These are phyloP conservation scores for Leptopilina syphax DNA, from an alignment of 2,888 invertebrate species.

Conservation along the genomic window DNA sequence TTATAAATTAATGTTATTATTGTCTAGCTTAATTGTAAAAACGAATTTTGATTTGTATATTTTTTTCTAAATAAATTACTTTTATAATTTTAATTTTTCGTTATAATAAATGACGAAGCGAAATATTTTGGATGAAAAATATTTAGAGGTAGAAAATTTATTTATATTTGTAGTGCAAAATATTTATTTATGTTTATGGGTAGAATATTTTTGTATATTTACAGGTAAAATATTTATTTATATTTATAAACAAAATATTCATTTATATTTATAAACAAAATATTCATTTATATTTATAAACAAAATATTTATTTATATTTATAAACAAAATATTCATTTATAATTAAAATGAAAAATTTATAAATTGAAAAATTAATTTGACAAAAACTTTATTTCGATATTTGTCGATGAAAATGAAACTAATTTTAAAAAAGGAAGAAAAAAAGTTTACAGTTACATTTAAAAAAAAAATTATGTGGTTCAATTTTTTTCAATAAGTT, in stretches of 20 bases:
- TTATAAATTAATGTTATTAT: background rate
- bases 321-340: no score
- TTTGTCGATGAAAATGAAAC: background rate
- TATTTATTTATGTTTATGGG: no score
- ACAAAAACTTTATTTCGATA: background rate
- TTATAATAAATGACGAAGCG: background rate
- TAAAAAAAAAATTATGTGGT: background rate
- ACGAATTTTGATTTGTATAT: slow-evolving; percentile 17
- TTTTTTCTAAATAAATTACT: slow-evolving; percentile 35
- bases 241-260: no score
- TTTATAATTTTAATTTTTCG: background rate
- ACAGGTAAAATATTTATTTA: no score
- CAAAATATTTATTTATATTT: background rate
- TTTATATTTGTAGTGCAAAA: no score
- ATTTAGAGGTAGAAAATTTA: no score
- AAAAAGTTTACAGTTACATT: background rate
- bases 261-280: background rate
- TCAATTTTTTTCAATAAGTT: background rate
- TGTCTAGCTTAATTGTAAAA: slow-evolving; percentile 21
- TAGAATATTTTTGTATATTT: no score
- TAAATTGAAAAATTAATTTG: background rate
- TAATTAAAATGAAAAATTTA: background rate
- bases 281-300: background rate
- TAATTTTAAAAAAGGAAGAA: background rate
- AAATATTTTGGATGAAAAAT: no score